These are phyloP conservation scores for Eulemur mongoz DNA, from an alignment of 2,797 vertebrate species.

Conservation along the genomic window DNA sequence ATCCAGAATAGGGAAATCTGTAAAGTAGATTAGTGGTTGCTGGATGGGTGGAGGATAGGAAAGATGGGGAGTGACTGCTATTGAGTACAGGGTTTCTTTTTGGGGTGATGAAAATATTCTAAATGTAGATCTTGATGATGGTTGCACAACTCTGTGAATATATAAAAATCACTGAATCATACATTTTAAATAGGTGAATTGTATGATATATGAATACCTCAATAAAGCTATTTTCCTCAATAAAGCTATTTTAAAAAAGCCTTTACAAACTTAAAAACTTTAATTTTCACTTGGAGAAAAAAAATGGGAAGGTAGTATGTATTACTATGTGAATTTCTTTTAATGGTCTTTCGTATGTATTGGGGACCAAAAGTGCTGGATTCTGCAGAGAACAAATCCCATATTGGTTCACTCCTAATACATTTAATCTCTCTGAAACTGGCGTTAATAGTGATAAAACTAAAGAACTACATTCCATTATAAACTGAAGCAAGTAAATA, in stretches of 20 bases:
- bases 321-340: not conserved
- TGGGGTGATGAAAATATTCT: constrained; percentile 2
- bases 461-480: constrained; percentile 24
- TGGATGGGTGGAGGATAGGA: not conserved
- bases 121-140: not conserved
- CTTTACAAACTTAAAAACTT: not conserved
- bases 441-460: not conserved
- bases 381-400: not conserved
- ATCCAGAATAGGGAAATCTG: not conserved
- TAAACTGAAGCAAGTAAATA: not conserved
- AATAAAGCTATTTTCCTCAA: not conserved
- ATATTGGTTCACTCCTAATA: not conserved
- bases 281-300: constrained; percentile 2
- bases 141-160: not conserved
- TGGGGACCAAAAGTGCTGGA: not conserved
- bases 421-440: constrained; percentile 8
- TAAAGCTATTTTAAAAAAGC: constrained; percentile 23
- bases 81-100: not conserved
- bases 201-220: not conserved
- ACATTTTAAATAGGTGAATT: not conserved
- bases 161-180: not conserved
- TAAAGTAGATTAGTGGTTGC: not conserved
- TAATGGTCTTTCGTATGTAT: not conserved
- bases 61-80: not conserved
- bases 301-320: not conserved